Conservation (phyloP, 2,888 invertebrate genomes). For the Cinara cedri region DNA sequence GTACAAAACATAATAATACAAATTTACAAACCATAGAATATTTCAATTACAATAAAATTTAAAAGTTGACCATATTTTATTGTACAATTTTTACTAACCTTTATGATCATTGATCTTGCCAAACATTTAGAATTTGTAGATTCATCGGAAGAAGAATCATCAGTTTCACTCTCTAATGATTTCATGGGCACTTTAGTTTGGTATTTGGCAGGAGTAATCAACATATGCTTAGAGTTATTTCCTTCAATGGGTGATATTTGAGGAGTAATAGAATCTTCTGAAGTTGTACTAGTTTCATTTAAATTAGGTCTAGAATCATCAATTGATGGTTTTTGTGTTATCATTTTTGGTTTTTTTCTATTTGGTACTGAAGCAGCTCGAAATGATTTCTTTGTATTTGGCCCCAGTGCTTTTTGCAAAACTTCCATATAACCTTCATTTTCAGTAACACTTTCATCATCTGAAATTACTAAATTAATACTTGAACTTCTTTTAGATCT, state of each 20-base stretch:
- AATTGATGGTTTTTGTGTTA: not conserved
- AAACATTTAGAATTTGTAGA: constrained; percentile 16
- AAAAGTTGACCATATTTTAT: too few relatives aligned
- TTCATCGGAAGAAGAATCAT: not conserved
- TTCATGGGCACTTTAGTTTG: too few relatives aligned
- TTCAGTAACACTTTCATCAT: not conserved
- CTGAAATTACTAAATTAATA: constrained; percentile 6
- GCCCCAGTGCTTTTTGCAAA: constrained; percentile 9
- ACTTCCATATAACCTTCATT: not conserved
- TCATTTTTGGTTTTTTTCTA: constrained; percentile 28
- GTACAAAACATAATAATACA: not conserved
- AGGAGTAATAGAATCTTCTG: too few relatives aligned
- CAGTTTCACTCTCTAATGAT: not conserved
- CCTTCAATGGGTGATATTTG: too few relatives aligned
- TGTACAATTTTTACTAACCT: too few relatives aligned
- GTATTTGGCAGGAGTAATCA: too few relatives aligned
- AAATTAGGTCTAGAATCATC: not conserved
- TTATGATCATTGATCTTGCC: not conserved
- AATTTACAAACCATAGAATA: not conserved
- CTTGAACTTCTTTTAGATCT: constrained; percentile 39
- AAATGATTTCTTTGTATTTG: constrained; percentile 28
- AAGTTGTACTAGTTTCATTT: not conserved
- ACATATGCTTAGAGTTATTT: too few relatives aligned
- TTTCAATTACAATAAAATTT: too few relatives aligned
- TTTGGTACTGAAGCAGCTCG: not conserved